phyloP scores from a whole-genome alignment of 1,140 invertebrate species.

The Tetraneura akinire region DNA sequence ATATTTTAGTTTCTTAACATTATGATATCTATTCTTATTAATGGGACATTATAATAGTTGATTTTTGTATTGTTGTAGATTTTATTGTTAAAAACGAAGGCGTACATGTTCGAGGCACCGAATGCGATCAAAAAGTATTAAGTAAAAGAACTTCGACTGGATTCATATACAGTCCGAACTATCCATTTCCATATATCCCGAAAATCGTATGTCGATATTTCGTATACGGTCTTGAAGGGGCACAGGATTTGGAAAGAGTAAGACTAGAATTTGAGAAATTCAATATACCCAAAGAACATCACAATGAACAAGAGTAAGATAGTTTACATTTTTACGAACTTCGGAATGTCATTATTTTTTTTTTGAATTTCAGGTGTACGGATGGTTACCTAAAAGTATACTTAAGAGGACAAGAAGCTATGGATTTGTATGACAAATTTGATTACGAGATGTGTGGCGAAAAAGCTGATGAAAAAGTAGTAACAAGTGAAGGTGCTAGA shows the following conservation, averaged over 20 bases:
- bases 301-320: conserved; percentile 64
- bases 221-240: conserved; percentile 95
- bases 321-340: background rate
- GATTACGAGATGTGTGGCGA: conserved; percentile 89
- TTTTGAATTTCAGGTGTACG: conserved; percentile 66
- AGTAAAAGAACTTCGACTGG: conserved; percentile 89
- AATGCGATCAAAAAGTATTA: conserved; percentile 96
- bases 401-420: conserved; percentile 88
- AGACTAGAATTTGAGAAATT: conserved; percentile 84
- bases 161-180: conserved; percentile 91
- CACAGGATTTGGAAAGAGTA: conserved; percentile 91
- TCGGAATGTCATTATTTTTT: background rate
- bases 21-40: too few species aligned
- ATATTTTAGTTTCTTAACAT: too few species aligned
- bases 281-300: conserved; percentile 81
- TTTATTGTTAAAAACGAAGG: conserved; percentile 90
- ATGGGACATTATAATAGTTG: background rate
- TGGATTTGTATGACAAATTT: conserved; percentile 88
- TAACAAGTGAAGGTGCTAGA: conserved; percentile 85
- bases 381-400: conserved; percentile 91
- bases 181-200: conserved; percentile 88
- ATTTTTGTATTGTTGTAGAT: conserved; percentile 65
- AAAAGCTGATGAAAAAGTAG: conserved; percentile 64
- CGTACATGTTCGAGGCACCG: conserved; percentile 90
- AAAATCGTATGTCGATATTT: conserved; percentile 97